Conservation (phyloP, 2,113 vertebrate genomes). For the Saguinus imperator region DNA sequence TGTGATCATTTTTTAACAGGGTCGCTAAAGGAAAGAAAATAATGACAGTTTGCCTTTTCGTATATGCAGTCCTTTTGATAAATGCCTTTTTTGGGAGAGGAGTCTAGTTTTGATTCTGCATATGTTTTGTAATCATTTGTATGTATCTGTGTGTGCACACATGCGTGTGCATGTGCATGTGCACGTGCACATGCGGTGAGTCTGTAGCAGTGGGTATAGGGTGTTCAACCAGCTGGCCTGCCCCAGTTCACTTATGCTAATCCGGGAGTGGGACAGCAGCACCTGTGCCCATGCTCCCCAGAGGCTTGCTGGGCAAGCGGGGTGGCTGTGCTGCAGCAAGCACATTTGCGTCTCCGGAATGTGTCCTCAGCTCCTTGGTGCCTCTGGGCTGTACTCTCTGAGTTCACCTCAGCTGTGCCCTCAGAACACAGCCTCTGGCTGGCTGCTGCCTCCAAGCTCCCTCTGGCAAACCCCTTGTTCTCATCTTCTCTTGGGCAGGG, state of each 20-base stretch:
- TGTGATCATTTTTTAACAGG: background rate
- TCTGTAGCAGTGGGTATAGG: too few relatives aligned
- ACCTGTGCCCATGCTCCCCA: background rate
- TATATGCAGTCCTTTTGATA: background rate
- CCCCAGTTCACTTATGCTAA: background rate
- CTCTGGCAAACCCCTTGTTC: background rate
- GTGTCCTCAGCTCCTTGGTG: background rate
- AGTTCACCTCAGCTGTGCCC: background rate
- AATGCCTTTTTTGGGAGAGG: background rate
- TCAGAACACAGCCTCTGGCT: background rate
- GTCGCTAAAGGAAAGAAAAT: slow-evolving; percentile 2
- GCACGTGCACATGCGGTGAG: too few relatives aligned
- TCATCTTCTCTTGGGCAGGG: background rate
- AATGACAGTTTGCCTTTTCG: background rate
- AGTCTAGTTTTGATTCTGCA: background rate
- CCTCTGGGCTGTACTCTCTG: background rate
- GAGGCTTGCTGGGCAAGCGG: background rate
- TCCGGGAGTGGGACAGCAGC: background rate
- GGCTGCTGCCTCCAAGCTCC: background rate
- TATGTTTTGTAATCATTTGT: background rate
- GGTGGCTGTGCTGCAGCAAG: background rate
- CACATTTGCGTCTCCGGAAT: background rate
- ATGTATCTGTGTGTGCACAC: background rate
- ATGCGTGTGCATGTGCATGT: accelerated
- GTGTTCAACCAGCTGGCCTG: background rate